phyloP scores from a whole-genome alignment of 2,888 invertebrate genomes.

The Stictocephala bisonia region DNA sequence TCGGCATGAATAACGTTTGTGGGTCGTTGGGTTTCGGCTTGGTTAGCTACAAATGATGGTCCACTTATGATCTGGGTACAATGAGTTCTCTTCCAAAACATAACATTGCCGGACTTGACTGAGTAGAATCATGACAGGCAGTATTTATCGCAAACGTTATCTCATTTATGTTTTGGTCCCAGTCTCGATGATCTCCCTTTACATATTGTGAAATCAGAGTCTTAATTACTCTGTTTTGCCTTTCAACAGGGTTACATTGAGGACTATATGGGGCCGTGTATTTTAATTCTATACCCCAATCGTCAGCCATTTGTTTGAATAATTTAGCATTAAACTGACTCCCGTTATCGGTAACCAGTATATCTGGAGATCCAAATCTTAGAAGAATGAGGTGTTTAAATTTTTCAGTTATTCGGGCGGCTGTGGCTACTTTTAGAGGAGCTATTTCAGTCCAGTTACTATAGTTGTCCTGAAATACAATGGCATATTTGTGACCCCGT shows the following conservation, averaged over 20 bases:
- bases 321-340: too few relatives aligned
- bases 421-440: conserved; percentile 55
- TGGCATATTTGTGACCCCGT: conserved; percentile 54
- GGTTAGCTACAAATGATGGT: neutral
- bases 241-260: conserved; percentile 62
- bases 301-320: neutral
- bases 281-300: conserved; percentile 51
- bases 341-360: conserved; percentile 7
- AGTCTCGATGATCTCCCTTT: conserved; percentile 56
- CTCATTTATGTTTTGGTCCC: conserved; percentile 55
- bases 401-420: neutral
- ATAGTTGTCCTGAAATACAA: conserved; percentile 59
- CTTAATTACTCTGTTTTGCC: conserved; percentile 60
- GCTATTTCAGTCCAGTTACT: conserved; percentile 56
- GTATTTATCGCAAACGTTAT: conserved; percentile 56
- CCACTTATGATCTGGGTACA: neutral
- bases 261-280: conserved; percentile 58
- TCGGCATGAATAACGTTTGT: neutral
- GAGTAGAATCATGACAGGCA: conserved; percentile 52
- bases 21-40: too few relatives aligned
- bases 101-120: conserved; percentile 56
- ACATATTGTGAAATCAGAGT: conserved; percentile 61
- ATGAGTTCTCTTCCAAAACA: neutral
- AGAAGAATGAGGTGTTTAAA: neutral
- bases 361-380: neutral